These are phyloP conservation scores for Trachymyrmex cornetzi DNA, from an alignment of 1,140 invertebrate genomes.

Conservation along the genomic window DNA sequence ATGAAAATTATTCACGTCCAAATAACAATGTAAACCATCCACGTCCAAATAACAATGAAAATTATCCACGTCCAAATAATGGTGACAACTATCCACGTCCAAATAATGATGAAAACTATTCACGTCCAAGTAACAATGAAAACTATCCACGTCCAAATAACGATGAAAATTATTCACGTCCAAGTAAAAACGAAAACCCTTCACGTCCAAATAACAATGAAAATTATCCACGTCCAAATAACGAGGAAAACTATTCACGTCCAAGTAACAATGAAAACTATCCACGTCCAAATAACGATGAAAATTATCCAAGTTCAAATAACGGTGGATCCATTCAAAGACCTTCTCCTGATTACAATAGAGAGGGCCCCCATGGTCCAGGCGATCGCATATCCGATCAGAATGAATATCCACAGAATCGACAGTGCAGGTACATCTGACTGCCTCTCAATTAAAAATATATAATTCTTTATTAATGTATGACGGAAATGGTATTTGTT, in stretches of 20 bases:
- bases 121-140: not conserved
- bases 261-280: not conserved
- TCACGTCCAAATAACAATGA: not conserved
- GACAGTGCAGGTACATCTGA: constrained; percentile 27
- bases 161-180: not conserved
- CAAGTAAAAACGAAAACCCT: not conserved
- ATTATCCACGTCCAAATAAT: not conserved
- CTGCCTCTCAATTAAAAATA: not conserved
- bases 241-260: not conserved
- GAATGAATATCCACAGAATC: not conserved
- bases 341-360: not conserved
- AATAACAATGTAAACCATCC: not conserved
- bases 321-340: not conserved
- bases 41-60: not conserved
- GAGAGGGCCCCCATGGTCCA: constrained; percentile 3
- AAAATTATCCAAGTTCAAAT: not conserved
- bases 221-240: not conserved
- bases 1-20: not conserved
- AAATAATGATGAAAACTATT: not conserved
- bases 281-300: not conserved
- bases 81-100: not conserved
- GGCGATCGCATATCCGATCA: not conserved
- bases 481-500: not conserved
- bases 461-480: not conserved
- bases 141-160: not conserved